These are phyloP conservation scores for Bombyx mandarina DNA, from an alignment of 1,140 invertebrate species.

Conservation along the genomic window DNA sequence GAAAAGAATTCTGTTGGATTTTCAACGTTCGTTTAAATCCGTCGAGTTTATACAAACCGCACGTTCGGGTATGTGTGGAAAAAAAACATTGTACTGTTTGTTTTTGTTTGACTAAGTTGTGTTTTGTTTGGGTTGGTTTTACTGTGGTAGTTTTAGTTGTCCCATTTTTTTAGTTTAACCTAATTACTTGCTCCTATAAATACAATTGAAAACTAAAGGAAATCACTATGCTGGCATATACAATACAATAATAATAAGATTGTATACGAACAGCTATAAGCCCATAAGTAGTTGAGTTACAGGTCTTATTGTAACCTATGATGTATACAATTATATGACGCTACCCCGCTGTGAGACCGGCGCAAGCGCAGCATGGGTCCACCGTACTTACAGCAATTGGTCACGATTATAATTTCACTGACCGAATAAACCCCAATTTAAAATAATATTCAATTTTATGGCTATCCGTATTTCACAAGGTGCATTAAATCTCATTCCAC, in stretches of 20 bases:
- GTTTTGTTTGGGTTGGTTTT: background rate
- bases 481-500: too few relatives aligned
- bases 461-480: too few relatives aligned
- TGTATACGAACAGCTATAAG: too few relatives aligned
- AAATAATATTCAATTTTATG: constrained; percentile 13
- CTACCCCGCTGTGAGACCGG: constrained; percentile 31
- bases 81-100: constrained; percentile 2
- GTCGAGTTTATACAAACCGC: constrained; percentile 25
- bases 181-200: too few relatives aligned
- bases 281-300: too few relatives aligned
- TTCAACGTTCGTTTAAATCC: constrained; percentile 17
- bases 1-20: constrained; percentile 23
- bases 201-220: too few relatives aligned
- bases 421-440: constrained; percentile 26
- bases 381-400: constrained; percentile 45
- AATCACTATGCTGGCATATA: too few relatives aligned
- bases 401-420: constrained; percentile 41
- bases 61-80: constrained; percentile 10
- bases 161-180: too few relatives aligned
- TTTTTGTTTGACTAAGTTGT: background rate
- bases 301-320: constrained; percentile 8
- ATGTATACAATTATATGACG: constrained; percentile 17
- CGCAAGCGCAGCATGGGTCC: constrained; percentile 29
- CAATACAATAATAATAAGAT: too few relatives aligned
- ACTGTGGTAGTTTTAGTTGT: background rate